These are phyloP conservation scores for Epinotia bilunana DNA, from an alignment of 2,888 invertebrate genomes.

Conservation along the genomic window DNA sequence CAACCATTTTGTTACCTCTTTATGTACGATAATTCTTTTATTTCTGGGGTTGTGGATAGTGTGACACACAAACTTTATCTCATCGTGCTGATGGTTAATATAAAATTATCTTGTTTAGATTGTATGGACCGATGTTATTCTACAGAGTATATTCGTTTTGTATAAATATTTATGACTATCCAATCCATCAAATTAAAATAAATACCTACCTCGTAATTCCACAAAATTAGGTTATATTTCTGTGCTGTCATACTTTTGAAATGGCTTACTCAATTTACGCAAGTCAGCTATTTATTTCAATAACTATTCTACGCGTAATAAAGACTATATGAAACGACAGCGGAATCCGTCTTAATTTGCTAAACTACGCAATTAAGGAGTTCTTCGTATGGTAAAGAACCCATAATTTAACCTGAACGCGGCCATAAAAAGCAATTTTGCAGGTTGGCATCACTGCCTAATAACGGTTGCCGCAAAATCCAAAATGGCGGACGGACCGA, in stretches of 20 bases:
- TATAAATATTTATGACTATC: background rate
- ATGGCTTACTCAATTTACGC: background rate
- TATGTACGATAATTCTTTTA: too few species aligned
- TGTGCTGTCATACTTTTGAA: background rate
- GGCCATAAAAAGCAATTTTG: slow-evolving; percentile 77
- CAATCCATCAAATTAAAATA: background rate
- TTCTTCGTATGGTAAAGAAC: slow-evolving; percentile 57
- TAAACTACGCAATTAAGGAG: slow-evolving; percentile 71
- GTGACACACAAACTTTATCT: too few species aligned
- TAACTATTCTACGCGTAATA: slow-evolving; percentile 10
- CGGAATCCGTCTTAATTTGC: slow-evolving; percentile 26
- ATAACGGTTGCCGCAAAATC: slow-evolving; percentile 77
- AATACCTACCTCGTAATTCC: background rate
- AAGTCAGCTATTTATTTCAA: slow-evolving; percentile 14
- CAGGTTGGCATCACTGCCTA: slow-evolving; percentile 80
- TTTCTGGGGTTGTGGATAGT: too few species aligned
- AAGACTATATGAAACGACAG: slow-evolving; percentile 16
- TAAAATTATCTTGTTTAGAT: background rate
- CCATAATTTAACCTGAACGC: slow-evolving; percentile 78
- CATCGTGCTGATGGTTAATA: background rate
- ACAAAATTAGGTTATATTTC: background rate
- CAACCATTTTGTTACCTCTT: too few species aligned
- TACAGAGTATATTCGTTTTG: too few species aligned
- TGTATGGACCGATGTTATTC: too few species aligned
- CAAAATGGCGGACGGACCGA: slow-evolving; percentile 78